Conservation (phyloP, 2,113 vertebrate species). For the Poeciliopsis occidentalis region DNA sequence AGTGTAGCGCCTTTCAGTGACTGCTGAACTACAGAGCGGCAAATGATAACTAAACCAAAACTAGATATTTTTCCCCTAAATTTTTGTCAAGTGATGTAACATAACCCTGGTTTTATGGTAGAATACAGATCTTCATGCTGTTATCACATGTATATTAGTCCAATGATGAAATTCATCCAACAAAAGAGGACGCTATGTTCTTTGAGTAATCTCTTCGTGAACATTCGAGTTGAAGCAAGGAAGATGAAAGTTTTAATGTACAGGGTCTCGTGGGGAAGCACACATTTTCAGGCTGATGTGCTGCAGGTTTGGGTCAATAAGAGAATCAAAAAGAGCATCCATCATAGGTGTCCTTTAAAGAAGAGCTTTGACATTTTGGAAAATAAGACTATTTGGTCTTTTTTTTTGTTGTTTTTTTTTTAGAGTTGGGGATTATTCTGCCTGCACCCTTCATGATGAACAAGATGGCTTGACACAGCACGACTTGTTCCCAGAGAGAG, state of each 20-base stretch:
- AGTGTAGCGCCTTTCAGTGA: too few relatives aligned
- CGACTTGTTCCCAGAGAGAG: neutral
- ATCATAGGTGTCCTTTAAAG: neutral
- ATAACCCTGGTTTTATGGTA: too few relatives aligned
- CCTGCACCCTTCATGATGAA: neutral
- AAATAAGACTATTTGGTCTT: neutral
- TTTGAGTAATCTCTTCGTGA: neutral
- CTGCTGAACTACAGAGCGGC: too few relatives aligned
- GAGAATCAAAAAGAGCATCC: neutral
- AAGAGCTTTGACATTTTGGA: neutral
- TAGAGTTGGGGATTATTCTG: neutral
- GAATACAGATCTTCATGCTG: neutral
- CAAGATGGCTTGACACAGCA: neutral
- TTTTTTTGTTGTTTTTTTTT: too few relatives aligned
- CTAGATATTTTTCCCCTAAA: neutral
- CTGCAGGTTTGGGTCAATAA: neutral
- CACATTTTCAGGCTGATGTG: neutral
- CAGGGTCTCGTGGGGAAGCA: neutral
- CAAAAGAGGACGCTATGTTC: neutral
- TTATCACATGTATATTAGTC: neutral
- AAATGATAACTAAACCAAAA: too few relatives aligned
- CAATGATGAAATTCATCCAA: neutral
- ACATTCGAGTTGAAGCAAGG: neutral
- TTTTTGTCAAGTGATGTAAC: neutral
- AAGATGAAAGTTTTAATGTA: constrained; percentile 6